Base-by-base conservation (phyloP, 2,797 vertebrate genomes). In the Poeciliopsis turneri region DNA sequence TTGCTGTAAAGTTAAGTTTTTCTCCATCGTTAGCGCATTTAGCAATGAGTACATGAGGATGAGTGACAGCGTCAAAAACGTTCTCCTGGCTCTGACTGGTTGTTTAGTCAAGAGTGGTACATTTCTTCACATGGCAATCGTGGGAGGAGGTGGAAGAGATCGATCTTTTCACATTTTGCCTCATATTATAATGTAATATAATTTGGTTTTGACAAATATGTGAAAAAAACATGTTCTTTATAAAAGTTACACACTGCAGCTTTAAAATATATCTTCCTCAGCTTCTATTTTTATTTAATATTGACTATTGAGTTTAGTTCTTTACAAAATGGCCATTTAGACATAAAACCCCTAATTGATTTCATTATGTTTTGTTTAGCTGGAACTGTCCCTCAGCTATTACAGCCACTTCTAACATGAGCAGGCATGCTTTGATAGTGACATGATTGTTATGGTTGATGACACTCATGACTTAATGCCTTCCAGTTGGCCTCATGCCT, bases 361-460 rank as follows among this genome's bases (percentile, higher is more conserved):
- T 77, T 45, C 68, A 78, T 79, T 75, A 81, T 78, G 43, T 82
- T 87, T 79, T 81, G 75, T 84, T 88, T 78, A 51, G 74, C 70
- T 75, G 41, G 80, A 79, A 83, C 82, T 72, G 74, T 82, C 80
- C 83, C 74, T 73, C 68, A 73, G 45, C 82, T 66, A 84, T 92
- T 87, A 83, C 69, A 88, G 71, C 80, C 86, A 88, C 87, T 91
- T 87, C 59, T 72, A 90, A 77, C 86, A 86, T 90, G 80, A 93
- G 88, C 79, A 79, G 85, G 79, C 78, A 49, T 80, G 88, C 87
- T 89, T 91, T 92, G 88, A 90, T 91, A 87, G 87, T 91, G 89
- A 94, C 92, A 92, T 94, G 92, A 93, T 93, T 93, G 93, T 93
- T 93, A 92, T 92, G 93, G 91, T 92, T 93, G 93, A 93, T 92